Evolutionary conservation across 2,113 vertebrate genomes (phyloP).

Genomic region (Brachypteracias leptosomus): DNA sequence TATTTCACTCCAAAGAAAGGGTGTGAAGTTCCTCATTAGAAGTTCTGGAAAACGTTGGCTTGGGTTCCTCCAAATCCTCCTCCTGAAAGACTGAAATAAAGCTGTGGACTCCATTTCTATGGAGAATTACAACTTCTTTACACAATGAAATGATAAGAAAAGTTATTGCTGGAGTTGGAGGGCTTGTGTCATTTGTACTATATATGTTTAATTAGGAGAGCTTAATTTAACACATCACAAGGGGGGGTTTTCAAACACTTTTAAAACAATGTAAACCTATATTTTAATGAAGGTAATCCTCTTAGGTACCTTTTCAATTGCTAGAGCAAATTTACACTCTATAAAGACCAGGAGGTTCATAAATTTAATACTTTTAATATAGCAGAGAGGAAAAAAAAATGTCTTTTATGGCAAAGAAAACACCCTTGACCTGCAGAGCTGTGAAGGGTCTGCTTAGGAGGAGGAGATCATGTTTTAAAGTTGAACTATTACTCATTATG

Average conservation of each 20-base stretch:
- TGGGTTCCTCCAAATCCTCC: not conserved
- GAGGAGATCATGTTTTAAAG: not conserved
- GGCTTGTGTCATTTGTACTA: not conserved
- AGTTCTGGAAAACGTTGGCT: not conserved
- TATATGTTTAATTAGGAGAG: not conserved
- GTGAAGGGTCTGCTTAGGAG: not conserved
- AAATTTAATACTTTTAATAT: not conserved
- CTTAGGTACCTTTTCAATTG: not conserved
- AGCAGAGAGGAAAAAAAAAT: not conserved
- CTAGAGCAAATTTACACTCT: not conserved
- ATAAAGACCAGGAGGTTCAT: not conserved
- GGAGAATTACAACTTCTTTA: not conserved
- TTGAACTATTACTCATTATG: not conserved
- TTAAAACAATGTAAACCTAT: not conserved
- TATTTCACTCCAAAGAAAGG: fast-evolving
- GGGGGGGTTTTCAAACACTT: not conserved
- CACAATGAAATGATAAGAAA: not conserved
- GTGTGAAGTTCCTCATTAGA: not conserved
- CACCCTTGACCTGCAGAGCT: not conserved
- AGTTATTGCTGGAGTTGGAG: not conserved
- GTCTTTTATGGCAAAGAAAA: not conserved
- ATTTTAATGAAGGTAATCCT: not conserved
- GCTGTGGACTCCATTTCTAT: not conserved
- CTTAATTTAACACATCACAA: not conserved
- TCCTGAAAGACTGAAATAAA: not conserved